Conservation (phyloP, 2,888 invertebrate genomes). For the Xanthia togata region DNA sequence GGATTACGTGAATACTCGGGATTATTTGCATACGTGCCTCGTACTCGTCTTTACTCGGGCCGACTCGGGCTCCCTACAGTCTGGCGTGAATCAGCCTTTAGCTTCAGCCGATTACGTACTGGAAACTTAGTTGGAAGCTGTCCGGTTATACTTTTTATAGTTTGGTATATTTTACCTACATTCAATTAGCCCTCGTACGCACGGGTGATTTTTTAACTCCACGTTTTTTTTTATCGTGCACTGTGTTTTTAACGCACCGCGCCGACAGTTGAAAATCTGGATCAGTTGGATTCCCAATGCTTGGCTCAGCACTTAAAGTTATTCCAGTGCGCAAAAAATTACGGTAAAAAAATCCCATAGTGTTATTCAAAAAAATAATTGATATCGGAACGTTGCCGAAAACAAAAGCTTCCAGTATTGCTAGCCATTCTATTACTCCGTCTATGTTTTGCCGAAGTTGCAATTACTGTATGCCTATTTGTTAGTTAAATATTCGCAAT, state of each 20-base stretch:
- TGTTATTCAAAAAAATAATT: not conserved
- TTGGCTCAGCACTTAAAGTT: no score
- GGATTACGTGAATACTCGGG: not conserved
- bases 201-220: no score
- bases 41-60: conserved; percentile 12
- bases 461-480: not conserved
- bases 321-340: no score
- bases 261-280: no score
- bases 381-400: not conserved
- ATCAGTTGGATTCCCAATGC: no score
- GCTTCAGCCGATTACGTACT: not conserved
- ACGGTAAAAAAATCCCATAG: no score
- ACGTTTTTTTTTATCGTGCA: no score
- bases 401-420: not conserved
- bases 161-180: no score
- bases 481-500: not conserved
- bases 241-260: no score
- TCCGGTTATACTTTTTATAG: not conserved
- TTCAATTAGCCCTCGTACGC: no score
- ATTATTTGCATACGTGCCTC: conserved; percentile 41
- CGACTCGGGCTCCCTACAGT: conserved; percentile 44
- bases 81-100: conserved; percentile 23
- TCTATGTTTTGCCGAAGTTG: not conserved
- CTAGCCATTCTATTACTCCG: not conserved
- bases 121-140: not conserved